Evolutionary conservation across 2,797 vertebrate species (phyloP).

Genomic region (Australoheros facetus): DNA sequence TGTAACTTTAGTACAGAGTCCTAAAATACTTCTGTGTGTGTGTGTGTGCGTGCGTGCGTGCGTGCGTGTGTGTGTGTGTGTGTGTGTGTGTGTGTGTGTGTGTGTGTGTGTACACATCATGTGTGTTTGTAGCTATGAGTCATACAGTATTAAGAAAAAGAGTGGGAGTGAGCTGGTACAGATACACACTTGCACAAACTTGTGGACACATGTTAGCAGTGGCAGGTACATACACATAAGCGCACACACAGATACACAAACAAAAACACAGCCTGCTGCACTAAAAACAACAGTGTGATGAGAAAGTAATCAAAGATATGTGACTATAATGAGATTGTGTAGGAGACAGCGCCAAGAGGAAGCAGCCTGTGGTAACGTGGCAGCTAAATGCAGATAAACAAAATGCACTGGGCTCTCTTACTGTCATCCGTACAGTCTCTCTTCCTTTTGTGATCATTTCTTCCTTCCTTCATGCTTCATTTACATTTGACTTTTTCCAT

Average conservation of each 20-base stretch:
- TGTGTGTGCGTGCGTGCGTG: not conserved
- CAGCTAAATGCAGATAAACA: not conserved
- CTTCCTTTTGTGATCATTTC: not conserved
- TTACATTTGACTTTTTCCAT: not conserved
- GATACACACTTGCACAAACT: constrained; percentile 5
- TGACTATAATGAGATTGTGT: constrained; percentile 39
- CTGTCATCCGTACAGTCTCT: not conserved
- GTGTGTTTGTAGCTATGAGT: constrained; percentile 45
- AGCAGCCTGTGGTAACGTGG: constrained; percentile 1
- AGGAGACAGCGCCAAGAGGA: constrained; percentile 13
- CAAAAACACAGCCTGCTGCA: not conserved
- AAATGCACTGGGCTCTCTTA: not conserved
- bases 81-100: constrained; percentile 13
- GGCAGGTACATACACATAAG: not conserved
- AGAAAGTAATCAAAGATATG: constrained; percentile 31
- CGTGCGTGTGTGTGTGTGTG: constrained; percentile 7
- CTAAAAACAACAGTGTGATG: constrained; percentile 17
- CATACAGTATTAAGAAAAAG: constrained; percentile 23
- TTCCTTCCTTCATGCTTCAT: not conserved
- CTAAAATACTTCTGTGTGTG: not conserved
- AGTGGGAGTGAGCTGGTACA: constrained; percentile 19
- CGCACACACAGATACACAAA: constrained; percentile 2
- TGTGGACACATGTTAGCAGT: constrained; percentile 7
- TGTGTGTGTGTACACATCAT: not conserved
- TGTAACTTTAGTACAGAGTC: too few species aligned